phyloP scores from a whole-genome alignment of 2,797 vertebrate genomes.

The Melanotaenia pygmaea region DNA sequence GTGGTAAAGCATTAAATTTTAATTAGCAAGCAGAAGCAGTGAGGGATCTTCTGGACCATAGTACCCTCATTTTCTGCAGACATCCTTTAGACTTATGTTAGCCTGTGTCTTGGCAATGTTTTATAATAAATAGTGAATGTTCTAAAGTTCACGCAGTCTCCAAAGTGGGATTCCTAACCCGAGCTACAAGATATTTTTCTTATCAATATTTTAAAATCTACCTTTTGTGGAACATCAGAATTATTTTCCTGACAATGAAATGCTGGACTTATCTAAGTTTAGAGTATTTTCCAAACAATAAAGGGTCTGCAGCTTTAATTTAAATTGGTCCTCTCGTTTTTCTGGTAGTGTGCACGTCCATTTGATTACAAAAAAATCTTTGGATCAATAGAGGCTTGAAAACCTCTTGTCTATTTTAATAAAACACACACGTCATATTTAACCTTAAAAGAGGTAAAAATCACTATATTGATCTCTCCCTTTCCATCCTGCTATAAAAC shows the following conservation, averaged over 20 bases:
- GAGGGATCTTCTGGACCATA: constrained; percentile 15
- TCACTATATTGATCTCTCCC: neutral
- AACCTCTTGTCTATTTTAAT: neutral
- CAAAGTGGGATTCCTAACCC: neutral
- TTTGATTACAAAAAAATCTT: neutral
- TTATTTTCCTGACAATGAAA: neutral
- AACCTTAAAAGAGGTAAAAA: neutral
- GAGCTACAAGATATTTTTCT: neutral
- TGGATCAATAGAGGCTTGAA: neutral
- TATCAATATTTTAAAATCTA: constrained; percentile 18
- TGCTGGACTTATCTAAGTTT: neutral
- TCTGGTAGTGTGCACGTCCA: neutral
- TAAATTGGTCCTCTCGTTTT: neutral
- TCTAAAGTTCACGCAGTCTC: constrained; percentile 15
- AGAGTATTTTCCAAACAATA: neutral
- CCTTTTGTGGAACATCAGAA: constrained; percentile 7
- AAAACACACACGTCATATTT: neutral
- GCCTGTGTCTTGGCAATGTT: constrained; percentile 12
- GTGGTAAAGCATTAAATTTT: constrained; percentile 58
- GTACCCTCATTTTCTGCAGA: constrained; percentile 13
- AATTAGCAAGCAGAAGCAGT: constrained; percentile 52
- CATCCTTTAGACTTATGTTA: constrained; percentile 30
- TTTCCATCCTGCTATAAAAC: constrained; percentile 6
- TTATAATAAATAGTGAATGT: constrained; percentile 43
- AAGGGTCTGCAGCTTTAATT: constrained; percentile 1